Conservation (phyloP, 2,888 invertebrate genomes). For the Oscheius onirici region DNA sequence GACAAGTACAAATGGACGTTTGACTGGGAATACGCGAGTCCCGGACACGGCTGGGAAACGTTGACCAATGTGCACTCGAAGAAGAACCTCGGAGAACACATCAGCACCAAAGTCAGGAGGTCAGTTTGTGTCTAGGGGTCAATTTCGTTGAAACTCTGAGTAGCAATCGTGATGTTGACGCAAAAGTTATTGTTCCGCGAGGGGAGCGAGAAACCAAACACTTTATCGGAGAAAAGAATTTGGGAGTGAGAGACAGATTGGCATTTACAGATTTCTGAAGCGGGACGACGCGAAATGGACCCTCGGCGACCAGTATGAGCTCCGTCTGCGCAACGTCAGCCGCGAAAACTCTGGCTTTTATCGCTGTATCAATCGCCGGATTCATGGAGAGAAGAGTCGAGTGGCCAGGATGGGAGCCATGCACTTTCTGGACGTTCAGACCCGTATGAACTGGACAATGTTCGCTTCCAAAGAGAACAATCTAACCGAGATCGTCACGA, state of each 20-base stretch:
- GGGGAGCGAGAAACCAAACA: neutral
- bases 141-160: neutral
- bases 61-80: conserved; percentile 45
- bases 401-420: neutral
- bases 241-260: neutral
- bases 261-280: conserved; percentile 36
- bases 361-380: conserved; percentile 41
- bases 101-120: conserved; percentile 43
- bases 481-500: neutral
- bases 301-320: conserved; percentile 48
- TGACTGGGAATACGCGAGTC: conserved; percentile 50
- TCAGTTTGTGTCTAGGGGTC: neutral
- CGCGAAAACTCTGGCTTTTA: conserved; percentile 46
- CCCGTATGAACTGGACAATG: neutral
- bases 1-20: conserved; percentile 43
- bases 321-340: conserved; percentile 41
- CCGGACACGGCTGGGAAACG: conserved; percentile 34
- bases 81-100: conserved; percentile 24
- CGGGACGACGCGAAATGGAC: conserved; percentile 37
- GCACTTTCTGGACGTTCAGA: conserved; percentile 24
- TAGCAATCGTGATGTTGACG: neutral
- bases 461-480: neutral
- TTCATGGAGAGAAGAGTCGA: conserved; percentile 12
- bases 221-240: neutral
- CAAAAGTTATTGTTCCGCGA: neutral